phyloP scores from a whole-genome alignment of 2,797 vertebrate genomes.

The Centropyge bicolor region DNA sequence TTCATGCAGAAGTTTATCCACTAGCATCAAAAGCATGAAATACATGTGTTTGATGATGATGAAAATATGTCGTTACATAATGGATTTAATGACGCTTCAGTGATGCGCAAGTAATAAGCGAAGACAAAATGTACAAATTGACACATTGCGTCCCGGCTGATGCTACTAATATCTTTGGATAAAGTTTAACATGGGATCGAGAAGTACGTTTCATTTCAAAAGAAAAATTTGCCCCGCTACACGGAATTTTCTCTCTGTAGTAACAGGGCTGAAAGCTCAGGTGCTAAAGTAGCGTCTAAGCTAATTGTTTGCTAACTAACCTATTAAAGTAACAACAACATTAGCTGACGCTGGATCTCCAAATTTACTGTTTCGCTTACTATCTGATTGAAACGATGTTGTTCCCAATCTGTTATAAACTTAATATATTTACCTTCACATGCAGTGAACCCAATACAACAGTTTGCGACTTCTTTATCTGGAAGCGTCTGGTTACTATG shows the following conservation, averaged over 20 bases:
- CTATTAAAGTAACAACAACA: too few species aligned
- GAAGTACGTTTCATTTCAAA: neutral
- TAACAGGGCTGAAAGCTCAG: neutral
- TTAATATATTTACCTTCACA: conserved; percentile 37
- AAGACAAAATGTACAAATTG: neutral
- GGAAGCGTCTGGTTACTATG: conserved; percentile 34
- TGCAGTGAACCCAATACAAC: neutral
- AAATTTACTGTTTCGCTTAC: neutral
- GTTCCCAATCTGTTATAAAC: neutral
- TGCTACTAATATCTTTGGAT: neutral
- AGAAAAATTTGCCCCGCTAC: neutral
- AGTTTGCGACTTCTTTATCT: neutral
- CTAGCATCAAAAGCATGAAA: neutral
- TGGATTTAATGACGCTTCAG: neutral
- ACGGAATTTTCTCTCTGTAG: neutral
- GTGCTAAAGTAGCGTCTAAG: neutral
- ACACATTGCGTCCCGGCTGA: neutral
- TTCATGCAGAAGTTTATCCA: neutral
- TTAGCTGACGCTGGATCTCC: too few species aligned
- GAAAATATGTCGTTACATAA: neutral
- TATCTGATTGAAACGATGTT: neutral
- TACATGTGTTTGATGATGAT: neutral
- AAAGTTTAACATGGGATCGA: neutral
- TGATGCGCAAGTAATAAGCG: too few species aligned
- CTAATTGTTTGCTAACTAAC: neutral